Percentiles rank a stretch among this genome's conserved stretches.
phyloP scores from a whole-genome alignment of 2,113 vertebrate species.

The Elachura formosa region DNA sequence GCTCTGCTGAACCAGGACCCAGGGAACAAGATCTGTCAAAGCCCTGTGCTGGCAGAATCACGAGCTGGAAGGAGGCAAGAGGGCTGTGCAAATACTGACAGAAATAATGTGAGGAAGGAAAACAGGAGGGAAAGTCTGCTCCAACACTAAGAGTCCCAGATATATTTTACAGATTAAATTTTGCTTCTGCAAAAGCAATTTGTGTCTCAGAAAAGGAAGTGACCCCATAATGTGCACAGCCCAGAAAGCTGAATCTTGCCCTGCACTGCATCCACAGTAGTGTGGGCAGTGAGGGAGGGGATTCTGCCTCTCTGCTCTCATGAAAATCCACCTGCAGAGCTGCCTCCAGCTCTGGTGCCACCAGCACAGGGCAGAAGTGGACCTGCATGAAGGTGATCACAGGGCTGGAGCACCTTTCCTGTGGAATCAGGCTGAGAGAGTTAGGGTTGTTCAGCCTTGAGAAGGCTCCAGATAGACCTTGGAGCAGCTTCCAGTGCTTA shows the following conservation, averaged over 20 bases:
- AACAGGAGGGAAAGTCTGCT: not conserved
- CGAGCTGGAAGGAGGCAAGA: not conserved
- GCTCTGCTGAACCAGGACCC: not conserved
- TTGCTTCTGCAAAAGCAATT: not conserved
- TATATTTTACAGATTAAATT: not conserved
- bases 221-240: not conserved
- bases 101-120: not conserved
- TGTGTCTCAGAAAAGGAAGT: not conserved
- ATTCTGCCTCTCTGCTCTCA: not conserved
- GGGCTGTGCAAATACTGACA: not conserved
- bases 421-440: not conserved
- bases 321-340: not conserved
- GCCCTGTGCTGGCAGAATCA: rapidly evolving
- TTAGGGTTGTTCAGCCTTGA: not conserved
- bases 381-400: not conserved
- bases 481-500: not conserved
- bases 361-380: not conserved
- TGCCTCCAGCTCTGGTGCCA: not conserved
- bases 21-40: not conserved
- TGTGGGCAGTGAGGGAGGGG: not conserved
- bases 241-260: rapidly evolving
- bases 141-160: not conserved
- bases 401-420: not conserved
- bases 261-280: not conserved
- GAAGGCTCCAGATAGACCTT: not conserved